Evolutionary conservation across 2,797 vertebrate genomes (phyloP).

Genomic region (Luscinia luscinia): DNA sequence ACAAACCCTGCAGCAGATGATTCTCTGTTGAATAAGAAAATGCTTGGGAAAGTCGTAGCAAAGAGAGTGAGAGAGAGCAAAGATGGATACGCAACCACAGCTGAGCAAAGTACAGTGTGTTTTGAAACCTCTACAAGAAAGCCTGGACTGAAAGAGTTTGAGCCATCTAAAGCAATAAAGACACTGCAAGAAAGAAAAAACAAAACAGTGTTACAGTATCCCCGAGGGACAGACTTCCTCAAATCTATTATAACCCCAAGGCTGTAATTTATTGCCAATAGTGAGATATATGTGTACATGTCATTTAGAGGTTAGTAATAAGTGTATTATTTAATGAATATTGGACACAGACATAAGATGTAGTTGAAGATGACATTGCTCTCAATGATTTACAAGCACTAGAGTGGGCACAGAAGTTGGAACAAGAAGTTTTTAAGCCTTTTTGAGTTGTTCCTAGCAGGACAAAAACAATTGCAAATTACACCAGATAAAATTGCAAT

Average conservation of each 20-base stretch:
- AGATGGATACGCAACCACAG: background rate
- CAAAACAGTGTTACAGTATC: background rate
- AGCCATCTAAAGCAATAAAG: background rate
- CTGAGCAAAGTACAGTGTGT: background rate
- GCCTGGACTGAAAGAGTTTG: background rate
- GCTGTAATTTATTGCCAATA: background rate
- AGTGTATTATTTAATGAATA: background rate
- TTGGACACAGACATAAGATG: background rate
- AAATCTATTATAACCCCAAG: background rate
- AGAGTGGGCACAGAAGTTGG: background rate
- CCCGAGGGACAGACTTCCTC: background rate
- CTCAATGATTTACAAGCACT: background rate
- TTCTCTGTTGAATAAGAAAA: background rate
- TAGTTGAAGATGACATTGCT: background rate
- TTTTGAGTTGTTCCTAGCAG: background rate
- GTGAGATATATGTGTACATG: background rate
- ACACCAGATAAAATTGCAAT: background rate
- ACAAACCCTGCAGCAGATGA: background rate
- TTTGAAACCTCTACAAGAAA: background rate
- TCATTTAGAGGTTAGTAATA: background rate
- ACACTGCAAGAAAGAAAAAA: background rate
- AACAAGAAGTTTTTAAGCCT: background rate
- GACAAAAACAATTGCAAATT: background rate
- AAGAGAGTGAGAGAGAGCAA: background rate
- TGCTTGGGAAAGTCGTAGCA: background rate